These are phyloP conservation scores for Antigone vipio DNA, from an alignment of 2,113 vertebrate genomes.

Conservation along the genomic window DNA sequence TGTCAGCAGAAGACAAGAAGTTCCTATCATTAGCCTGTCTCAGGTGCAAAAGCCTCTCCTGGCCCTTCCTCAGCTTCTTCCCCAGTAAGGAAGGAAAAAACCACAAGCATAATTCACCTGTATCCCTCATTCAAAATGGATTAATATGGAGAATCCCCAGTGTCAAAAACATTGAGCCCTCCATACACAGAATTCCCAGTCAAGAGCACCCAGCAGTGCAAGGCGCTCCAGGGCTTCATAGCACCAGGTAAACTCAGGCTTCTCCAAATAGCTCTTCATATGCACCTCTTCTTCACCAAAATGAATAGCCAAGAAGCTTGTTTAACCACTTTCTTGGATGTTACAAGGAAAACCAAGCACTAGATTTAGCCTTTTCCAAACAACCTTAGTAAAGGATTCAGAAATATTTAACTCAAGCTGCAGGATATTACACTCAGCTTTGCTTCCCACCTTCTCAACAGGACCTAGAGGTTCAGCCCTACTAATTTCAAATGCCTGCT, in stretches of 20 bases:
- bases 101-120: neutral
- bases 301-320: neutral
- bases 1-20: accelerated
- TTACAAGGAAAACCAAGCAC: neutral
- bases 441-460: neutral
- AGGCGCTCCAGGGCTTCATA: neutral
- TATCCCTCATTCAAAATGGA: neutral
- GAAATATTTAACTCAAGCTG: neutral
- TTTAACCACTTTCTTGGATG: neutral
- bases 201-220: neutral
- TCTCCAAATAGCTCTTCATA: neutral
- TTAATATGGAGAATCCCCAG: neutral
- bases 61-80: neutral
- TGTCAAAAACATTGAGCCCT: neutral
- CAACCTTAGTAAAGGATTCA: neutral
- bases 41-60: neutral
- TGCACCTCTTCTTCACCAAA: neutral
- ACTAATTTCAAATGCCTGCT: neutral
- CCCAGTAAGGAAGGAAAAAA: neutral
- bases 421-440: neutral
- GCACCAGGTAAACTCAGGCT: neutral
- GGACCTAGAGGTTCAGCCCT: neutral
- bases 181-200: neutral
- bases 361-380: neutral
- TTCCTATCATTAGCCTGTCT: neutral